Evolutionary conservation across 2,113 vertebrate species (phyloP), one percentile per base, ranked within the genome.

Genomic region (Centropus bengalensis): DNA sequence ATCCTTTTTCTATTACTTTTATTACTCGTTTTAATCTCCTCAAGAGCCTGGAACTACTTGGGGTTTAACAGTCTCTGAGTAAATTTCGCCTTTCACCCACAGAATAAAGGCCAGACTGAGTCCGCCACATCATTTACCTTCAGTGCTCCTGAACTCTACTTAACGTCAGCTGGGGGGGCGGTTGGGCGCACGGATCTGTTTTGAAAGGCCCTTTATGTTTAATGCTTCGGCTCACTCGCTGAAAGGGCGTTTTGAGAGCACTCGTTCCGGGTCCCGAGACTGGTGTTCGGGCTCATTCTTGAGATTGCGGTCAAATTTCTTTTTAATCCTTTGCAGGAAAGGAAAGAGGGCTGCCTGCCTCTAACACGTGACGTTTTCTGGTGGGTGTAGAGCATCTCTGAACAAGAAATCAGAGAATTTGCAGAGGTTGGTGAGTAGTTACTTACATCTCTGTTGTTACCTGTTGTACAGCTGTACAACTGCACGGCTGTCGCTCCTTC

Each of bases 41-140:
- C 36, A 88, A 84, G 58, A 89, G 11, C 62, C 20, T 76, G 63
- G 40, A 47, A 67, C 23, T 59, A 45, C 32, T 94, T 93, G 79
- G 42, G 15, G 78, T 86, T 78, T 83, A 88, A 68, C 32, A 45
- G 32, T 64, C 47, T 76, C 51, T 67, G 52, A 82, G 70, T 42
- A 93, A 88, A 70, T 86, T 85, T 92, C 40, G n/a, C 21, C 32
- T 89, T 85, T 54, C 88, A 90, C 33, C 47, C 75, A 83, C 52
- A 89, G 90, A 86, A 52, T 75, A 88, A 84, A 80, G 63, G 64
- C n/a, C 47, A 75, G 68, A 42, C 52, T 55, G 24, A 36, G 36
- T 77, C 63, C 87, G 47, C 70, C 88, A 79, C 73, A 82, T 84
- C 8, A 54, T 68, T 91, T 90, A n/a, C 81, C 89, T 95, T 92